Evolutionary conservation across 1,140 invertebrate genomes (phyloP).

Genomic region (Frieseomelitta varia): DNA sequence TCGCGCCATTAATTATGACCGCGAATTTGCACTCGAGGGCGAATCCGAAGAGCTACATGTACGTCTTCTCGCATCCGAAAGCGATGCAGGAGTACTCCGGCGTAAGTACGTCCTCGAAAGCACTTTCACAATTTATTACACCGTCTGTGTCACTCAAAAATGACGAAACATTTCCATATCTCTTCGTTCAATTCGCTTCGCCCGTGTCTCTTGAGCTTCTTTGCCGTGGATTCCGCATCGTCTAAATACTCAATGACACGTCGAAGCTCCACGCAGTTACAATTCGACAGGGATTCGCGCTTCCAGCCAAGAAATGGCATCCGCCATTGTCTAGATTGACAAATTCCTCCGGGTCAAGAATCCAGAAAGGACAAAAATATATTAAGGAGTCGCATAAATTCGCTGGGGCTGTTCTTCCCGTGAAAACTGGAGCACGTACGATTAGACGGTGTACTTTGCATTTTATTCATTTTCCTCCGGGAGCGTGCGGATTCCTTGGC

Average conservation of each 20-base stretch:
- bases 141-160: neutral
- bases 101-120: constrained; percentile 69
- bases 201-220: neutral
- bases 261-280: neutral
- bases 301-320: too few species aligned
- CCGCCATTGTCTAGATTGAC: neutral
- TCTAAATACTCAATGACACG: neutral
- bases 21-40: constrained; percentile 88
- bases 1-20: constrained; percentile 88
- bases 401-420: neutral
- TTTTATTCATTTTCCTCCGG: constrained; percentile 43
- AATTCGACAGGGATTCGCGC: neutral
- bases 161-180: neutral
- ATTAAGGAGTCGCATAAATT: constrained; percentile 33
- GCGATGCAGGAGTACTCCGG: constrained; percentile 75
- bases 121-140: neutral
- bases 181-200: neutral
- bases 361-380: constrained; percentile 30
- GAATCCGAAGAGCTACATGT: constrained; percentile 92
- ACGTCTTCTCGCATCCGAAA: constrained; percentile 90
- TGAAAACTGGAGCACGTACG: constrained; percentile 48
- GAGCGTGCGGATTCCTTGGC: constrained; percentile 34
- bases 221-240: too few species aligned
- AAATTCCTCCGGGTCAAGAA: constrained; percentile 35
- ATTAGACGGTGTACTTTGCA: constrained; percentile 56